These are phyloP conservation scores for Heliconius ethilla DNA, from an alignment of 2,888 invertebrate species.

Conservation along the genomic window DNA sequence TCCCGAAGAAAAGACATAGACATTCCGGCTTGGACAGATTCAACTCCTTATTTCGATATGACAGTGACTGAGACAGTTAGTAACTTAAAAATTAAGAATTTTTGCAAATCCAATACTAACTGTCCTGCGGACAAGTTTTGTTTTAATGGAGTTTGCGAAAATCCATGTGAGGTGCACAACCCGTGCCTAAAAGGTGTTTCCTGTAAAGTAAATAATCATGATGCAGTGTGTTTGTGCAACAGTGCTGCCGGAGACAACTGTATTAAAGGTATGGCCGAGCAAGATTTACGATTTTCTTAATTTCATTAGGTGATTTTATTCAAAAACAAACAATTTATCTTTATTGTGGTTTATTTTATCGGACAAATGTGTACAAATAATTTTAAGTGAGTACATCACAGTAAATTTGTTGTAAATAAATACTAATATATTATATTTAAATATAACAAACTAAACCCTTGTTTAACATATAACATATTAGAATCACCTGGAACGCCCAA, in stretches of 20 bases:
- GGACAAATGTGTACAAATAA: conserved; percentile 68
- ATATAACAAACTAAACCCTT: conserved; percentile 66
- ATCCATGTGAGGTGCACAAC: conserved; percentile 80
- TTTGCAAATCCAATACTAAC: conserved; percentile 84
- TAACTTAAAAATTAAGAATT: conserved; percentile 57
- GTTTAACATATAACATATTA: conserved; percentile 78
- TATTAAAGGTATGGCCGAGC: conserved; percentile 82
- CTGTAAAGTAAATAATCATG: conserved; percentile 84
- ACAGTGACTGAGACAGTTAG: conserved; percentile 65
- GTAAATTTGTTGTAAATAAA: conserved; percentile 38
- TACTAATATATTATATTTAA: conserved; percentile 46
- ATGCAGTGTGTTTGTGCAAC: conserved; percentile 84
- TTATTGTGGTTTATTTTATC: conserved; percentile 63
- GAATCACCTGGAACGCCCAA: conserved; percentile 87
- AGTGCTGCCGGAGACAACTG: conserved; percentile 83
- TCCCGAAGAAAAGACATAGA: conserved; percentile 73
- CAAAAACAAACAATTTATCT: neutral
- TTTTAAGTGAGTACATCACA: conserved; percentile 39
- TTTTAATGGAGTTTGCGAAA: conserved; percentile 83
- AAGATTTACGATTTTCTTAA: neutral
- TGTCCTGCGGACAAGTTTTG: conserved; percentile 85
- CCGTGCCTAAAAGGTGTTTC: conserved; percentile 83
- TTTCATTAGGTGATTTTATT: conserved; percentile 18
- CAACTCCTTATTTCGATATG: conserved; percentile 63
- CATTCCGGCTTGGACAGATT: conserved; percentile 76